Evolutionary conservation across 2,113 vertebrate species (phyloP).

Genomic region (Erythrolamprus reginae): DNA sequence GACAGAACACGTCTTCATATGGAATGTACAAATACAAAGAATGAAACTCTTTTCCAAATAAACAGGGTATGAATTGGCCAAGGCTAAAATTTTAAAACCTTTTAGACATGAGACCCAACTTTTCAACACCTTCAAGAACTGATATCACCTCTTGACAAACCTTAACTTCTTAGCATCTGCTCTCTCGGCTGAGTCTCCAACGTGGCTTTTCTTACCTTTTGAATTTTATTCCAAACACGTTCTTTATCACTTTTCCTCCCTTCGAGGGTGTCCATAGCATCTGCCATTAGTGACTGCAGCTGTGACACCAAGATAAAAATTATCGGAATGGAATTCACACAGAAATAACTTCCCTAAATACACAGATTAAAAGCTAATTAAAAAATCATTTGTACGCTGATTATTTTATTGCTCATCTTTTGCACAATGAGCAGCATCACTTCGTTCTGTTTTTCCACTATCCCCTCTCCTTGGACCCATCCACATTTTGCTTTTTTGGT

Average conservation of each 20-base stretch:
- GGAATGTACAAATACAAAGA: neutral
- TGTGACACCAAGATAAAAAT: constrained; percentile 80
- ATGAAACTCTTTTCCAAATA: neutral
- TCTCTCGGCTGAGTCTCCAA: constrained; percentile 34
- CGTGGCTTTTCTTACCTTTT: constrained; percentile 66
- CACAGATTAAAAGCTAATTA: constrained; percentile 87
- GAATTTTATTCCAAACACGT: constrained; percentile 76
- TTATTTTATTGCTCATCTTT: constrained; percentile 84
- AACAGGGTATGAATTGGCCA: neutral
- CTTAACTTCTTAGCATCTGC: constrained; percentile 44
- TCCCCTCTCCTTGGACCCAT: constrained; percentile 32
- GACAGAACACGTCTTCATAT: no score
- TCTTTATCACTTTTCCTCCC: constrained; percentile 64
- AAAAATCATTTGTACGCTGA: constrained; percentile 85
- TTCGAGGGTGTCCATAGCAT: constrained; percentile 80
- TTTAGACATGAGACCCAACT: constrained; percentile 7
- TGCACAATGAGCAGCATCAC: constrained; percentile 62
- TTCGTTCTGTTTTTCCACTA: neutral
- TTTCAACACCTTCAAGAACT: constrained; percentile 37
- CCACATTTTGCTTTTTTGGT: constrained; percentile 51
- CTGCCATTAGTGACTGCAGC: constrained; percentile 83
- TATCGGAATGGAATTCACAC: constrained; percentile 76
- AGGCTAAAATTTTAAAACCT: neutral
- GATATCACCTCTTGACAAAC: constrained; percentile 31
- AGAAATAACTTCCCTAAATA: constrained; percentile 82